Evolutionary conservation across 53 echinoderm and acorn worm species (phyloP).

Genomic region (Stichopus horrens): DNA sequence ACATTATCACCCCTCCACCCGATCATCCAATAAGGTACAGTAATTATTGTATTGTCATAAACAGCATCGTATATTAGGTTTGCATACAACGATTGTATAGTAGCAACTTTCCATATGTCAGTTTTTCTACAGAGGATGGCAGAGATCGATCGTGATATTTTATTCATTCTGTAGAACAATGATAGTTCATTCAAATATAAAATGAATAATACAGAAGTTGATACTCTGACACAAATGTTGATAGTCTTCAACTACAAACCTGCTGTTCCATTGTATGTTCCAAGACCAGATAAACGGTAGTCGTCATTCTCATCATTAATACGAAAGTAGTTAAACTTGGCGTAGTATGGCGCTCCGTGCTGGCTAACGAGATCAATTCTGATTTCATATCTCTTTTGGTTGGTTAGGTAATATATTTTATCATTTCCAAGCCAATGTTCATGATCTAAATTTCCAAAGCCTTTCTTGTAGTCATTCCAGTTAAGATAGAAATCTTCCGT

Average conservation of each 20-base stretch:
- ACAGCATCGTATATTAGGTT: no score
- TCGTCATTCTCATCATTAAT: background rate
- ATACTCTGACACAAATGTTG: no score
- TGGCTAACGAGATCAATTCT: background rate
- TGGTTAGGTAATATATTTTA: background rate
- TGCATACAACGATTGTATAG: no score
- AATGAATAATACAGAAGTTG: no score
- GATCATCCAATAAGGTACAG: no score
- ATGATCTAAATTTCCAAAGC: background rate
- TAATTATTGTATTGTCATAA: no score
- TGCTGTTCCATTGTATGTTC: background rate
- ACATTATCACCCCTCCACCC: no score
- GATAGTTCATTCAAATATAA: no score
- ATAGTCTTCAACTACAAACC: background rate
- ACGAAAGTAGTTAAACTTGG: background rate
- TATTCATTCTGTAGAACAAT: no score
- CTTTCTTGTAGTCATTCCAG: conserved; percentile 2
- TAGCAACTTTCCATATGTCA: no score
- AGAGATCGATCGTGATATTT: no score
- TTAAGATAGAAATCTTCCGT: background rate
- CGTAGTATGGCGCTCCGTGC: background rate
- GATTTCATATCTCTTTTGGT: background rate
- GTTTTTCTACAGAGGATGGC: no score
- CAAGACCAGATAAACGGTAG: background rate
- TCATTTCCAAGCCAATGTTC: conserved; percentile 9